These are phyloP conservation scores for Propithecus perrieri DNA, from an alignment of 2,797 vertebrate genomes.

Conservation along the genomic window DNA sequence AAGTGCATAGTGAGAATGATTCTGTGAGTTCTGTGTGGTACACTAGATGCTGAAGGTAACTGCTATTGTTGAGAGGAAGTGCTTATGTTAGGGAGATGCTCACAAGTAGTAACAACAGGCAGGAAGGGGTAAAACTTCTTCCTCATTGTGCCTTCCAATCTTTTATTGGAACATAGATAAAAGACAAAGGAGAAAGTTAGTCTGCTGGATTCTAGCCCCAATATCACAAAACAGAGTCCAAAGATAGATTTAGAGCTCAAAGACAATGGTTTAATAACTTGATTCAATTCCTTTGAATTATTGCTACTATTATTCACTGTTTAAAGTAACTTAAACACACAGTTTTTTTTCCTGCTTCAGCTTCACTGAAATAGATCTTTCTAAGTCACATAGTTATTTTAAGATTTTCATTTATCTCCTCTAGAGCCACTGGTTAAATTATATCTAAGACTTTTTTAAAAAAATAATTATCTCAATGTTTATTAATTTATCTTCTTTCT, in stretches of 20 bases:
- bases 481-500: constrained; percentile 3
- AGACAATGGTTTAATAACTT: neutral
- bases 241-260: neutral
- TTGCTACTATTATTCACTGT: neutral
- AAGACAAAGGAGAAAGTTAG: neutral
- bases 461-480: neutral
- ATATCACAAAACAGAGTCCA: neutral
- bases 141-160: neutral
- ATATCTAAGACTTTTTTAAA: neutral
- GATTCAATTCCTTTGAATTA: neutral
- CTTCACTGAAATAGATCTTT: neutral
- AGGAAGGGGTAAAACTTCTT: neutral
- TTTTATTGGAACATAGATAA: neutral
- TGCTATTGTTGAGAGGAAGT: neutral
- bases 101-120: neutral
- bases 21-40: too few species aligned
- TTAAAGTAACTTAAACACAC: neutral
- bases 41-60: neutral
- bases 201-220: neutral
- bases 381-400: neutral
- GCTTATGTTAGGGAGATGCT: neutral
- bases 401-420: neutral
- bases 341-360: neutral
- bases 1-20: neutral
- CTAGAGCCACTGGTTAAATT: neutral